These are phyloP conservation scores for Esox lucius DNA, from an alignment of 2,797 vertebrate genomes.

Conservation along the genomic window DNA sequence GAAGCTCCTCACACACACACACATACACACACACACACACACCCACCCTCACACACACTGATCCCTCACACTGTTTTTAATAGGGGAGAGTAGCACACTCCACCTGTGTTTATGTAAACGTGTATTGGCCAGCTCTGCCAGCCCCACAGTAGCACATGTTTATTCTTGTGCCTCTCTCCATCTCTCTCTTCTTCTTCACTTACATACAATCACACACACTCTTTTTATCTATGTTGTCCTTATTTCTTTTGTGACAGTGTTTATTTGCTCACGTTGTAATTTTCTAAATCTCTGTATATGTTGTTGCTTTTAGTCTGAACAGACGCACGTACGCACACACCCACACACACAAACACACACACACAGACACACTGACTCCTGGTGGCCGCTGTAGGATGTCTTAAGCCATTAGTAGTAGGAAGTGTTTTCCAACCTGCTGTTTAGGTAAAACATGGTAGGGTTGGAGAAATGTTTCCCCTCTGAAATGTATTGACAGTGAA, in stretches of 20 bases:
- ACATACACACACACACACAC: neutral
- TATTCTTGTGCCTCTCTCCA: neutral
- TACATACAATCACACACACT: neutral
- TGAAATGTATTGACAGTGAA: too few relatives aligned
- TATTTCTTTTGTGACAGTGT: neutral
- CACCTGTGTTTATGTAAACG: conserved; percentile 11
- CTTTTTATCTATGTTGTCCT: neutral
- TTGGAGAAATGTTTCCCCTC: too few relatives aligned
- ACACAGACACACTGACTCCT: neutral
- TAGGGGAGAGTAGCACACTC: neutral
- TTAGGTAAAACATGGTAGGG: too few relatives aligned
- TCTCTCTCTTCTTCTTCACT: neutral
- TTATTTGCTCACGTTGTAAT: neutral
- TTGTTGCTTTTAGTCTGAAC: neutral
- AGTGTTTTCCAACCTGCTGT: too few relatives aligned
- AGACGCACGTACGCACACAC: neutral
- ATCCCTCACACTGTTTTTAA: neutral
- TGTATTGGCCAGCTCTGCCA: conserved; percentile 1
- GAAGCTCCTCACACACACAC: conserved; percentile 7
- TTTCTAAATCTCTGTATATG: neutral
- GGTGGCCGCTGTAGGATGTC: neutral
- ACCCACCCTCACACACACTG: conserved; percentile 5
- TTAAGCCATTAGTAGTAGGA: neutral
- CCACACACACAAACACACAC: too few relatives aligned
- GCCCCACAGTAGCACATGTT: conserved; percentile 4